Base-by-base conservation (phyloP, 2,888 invertebrate species). In the Achlya flavicornis region DNA sequence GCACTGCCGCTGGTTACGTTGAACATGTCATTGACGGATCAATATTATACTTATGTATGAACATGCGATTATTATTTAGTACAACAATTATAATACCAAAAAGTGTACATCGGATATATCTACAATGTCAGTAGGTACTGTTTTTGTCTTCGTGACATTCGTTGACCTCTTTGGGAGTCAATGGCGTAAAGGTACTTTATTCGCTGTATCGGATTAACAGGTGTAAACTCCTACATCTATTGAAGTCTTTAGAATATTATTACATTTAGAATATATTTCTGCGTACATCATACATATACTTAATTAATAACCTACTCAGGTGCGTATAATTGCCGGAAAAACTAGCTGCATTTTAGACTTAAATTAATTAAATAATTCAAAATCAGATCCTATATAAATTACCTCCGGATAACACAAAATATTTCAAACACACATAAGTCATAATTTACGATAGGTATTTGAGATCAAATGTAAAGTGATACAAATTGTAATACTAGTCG, bases 11-110 rank as follows among this genome's bases (percentile, higher is more conserved):
- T 26, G 26, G 1, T 2, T 26, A 26, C 26, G 26, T 26, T 26
- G 1, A 26, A 38, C 38, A 38, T 38, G 8, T 8, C 38, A 38
- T 2, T 38, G 7, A 38, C 38, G 10, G 38, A 38, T 8, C 38
- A 38, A 38, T 8, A 8, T 1, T 38, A 38, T 38, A 38, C 6
- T 7, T 35, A 35, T 38, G 3, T 38, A 10, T 38, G 38, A 38
- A 38, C 8, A 38, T 38, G 38, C 38, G 38, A 38, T 38, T 38
- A 38, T 38, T 38, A 38, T 38, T 7, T 38, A 38, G 10, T 10
- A 38, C 46, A n/a, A 46, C n/a, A n/a, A 46, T 46, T 46, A n/a
- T n/a, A 46, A 46, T 46, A n/a, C n/a, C n/a, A 46, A 46, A 46
- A n/a, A 7, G 3, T 1, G 0, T 46, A n/a, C n/a, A n/a, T 46